Conservation (phyloP, 92 coral and sea anemone genomes). For the Phymanthus crucifer region DNA sequence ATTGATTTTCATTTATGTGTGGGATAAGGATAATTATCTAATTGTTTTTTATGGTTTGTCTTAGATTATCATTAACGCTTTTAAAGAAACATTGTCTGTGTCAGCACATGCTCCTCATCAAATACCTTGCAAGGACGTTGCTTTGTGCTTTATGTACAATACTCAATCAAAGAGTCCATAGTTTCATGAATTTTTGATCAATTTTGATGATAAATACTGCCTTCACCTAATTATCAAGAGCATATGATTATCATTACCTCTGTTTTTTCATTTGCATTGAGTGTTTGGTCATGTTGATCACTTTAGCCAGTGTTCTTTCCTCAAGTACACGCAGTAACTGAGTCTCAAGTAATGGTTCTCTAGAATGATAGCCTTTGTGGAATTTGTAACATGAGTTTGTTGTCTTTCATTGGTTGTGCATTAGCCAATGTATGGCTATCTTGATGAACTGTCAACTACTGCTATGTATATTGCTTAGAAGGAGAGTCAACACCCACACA, state of each 20-base stretch:
- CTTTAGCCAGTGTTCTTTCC: not conserved
- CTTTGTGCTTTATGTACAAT: not conserved
- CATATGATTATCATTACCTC: too few relatives aligned
- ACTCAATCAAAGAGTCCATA: not conserved
- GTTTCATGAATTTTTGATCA: too few relatives aligned
- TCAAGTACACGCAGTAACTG: not conserved
- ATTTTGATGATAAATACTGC: not conserved
- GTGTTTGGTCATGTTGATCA: not conserved
- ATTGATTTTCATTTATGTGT: not conserved
- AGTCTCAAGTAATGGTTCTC: not conserved
- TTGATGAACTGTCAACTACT: not conserved
- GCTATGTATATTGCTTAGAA: not conserved
- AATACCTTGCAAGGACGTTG: not conserved
- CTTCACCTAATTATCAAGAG: not conserved
- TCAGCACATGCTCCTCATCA: not conserved
- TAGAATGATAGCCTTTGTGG: not conserved
- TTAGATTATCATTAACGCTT: not conserved
- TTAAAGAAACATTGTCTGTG: conserved; percentile 6
- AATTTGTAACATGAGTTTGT: not conserved
- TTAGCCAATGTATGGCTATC: conserved; percentile 10
- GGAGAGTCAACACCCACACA: not conserved
- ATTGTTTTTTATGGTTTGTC: conserved; percentile 10
- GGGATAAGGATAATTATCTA: not conserved
- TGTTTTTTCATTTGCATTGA: too few relatives aligned
- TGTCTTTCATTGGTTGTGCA: not conserved